Percentiles rank a stretch among this genome's conserved stretches.
phyloP scores from a whole-genome alignment of 2,797 vertebrate genomes.

The Ispidina lecontei region DNA sequence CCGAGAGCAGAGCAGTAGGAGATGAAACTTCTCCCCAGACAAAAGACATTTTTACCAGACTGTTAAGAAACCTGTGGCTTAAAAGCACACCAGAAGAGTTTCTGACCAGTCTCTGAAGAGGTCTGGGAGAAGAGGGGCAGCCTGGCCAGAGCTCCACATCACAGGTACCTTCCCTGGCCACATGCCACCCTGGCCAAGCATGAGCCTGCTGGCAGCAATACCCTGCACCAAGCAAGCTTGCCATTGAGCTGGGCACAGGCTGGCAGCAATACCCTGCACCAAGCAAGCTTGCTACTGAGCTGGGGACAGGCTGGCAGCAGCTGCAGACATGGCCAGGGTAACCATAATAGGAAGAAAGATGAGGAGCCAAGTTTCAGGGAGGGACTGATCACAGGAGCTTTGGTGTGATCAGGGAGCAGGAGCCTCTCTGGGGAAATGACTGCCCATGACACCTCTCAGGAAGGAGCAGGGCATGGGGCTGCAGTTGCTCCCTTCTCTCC shows the following conservation, averaged over 20 bases:
- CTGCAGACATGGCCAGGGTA: neutral
- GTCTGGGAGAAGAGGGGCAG: neutral
- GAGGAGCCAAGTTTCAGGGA: neutral
- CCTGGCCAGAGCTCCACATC: neutral
- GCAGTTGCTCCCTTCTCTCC: neutral
- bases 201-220: neutral
- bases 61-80: neutral
- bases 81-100: neutral
- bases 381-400: neutral
- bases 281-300: neutral
- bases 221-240: neutral
- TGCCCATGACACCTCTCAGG: neutral
- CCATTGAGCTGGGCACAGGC: neutral
- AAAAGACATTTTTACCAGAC: neutral
- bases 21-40: neutral
- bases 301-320: neutral
- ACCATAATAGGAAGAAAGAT: slow-evolving; percentile 53
- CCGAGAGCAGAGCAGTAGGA: neutral
- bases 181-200: neutral
- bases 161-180: neutral
- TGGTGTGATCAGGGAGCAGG: neutral
- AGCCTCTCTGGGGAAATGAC: neutral
- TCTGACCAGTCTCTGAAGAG: neutral
- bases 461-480: neutral
- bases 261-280: neutral